phyloP scores from a whole-genome alignment of 2,888 invertebrate genomes.

The Eretmocerus hayati region DNA sequence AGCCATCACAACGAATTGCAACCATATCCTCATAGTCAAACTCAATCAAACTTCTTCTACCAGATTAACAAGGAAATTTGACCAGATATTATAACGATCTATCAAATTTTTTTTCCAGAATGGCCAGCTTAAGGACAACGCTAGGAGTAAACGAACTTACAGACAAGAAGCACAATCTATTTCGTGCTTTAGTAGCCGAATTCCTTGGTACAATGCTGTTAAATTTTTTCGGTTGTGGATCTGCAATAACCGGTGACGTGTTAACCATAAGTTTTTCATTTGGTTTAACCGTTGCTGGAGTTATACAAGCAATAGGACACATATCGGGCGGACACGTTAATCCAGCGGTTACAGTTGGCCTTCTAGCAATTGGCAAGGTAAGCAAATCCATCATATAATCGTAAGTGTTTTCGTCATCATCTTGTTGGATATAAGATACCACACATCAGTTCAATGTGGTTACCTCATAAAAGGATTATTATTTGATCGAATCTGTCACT shows the following conservation, averaged over 20 bases:
- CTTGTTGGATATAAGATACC: too few species aligned
- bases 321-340: slow-evolving; percentile 88
- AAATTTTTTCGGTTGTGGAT: slow-evolving; percentile 85
- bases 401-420: too few species aligned
- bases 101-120: slow-evolving; percentile 29
- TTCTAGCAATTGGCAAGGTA: slow-evolving; percentile 70
- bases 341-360: slow-evolving; percentile 81
- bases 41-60: too few species aligned
- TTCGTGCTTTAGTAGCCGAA: slow-evolving; percentile 79
- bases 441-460: too few species aligned
- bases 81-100: too few species aligned
- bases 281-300: slow-evolving; percentile 76
- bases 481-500: too few species aligned
- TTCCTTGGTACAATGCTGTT: slow-evolving; percentile 80
- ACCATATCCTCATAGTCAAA: too few species aligned
- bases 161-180: slow-evolving; percentile 61
- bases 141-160: slow-evolving; percentile 67
- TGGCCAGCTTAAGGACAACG: slow-evolving; percentile 59
- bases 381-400: too few species aligned
- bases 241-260: slow-evolving; percentile 53
- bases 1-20: too few species aligned
- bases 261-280: slow-evolving; percentile 77
- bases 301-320: slow-evolving; percentile 78
- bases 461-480: too few species aligned
- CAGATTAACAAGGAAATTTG: too few species aligned